Evolutionary conservation across 35 echinoderm and acorn worm species (phyloP), one percentile per base, ranked within the genome.

Genomic region (Heliocidaris erythrogramma): DNA sequence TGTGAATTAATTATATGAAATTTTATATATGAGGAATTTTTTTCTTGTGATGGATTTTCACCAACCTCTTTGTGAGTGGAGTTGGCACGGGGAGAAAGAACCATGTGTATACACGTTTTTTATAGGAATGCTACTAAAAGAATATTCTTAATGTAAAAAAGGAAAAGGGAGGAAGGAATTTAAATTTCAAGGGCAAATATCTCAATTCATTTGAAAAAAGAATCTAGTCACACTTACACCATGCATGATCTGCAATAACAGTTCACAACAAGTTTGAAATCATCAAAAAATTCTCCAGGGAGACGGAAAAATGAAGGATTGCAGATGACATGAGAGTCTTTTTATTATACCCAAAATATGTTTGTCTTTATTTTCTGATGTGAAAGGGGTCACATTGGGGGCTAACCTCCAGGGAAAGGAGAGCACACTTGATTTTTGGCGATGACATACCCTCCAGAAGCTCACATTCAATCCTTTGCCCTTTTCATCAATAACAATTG

Each of bases 301-400:
- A 78, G 65, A 27, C 65, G 18, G 7, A 78, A 78, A 78, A 21
- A 78, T 78, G 65, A 78, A 18, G 27, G 65, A 78, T 21, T 9
- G 65, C 65, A 78, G 65, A 78, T 78, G 65, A 78, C 65, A 78
- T 24, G 27, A 78, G 65, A 78, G 65, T 2, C 65, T 78, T 21
- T 78, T 78, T 78, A 78, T 78, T 78, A 78, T 78, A 78, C 17
- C 65, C 65, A 78, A 78, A 78, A 78, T 78, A n/a, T 78, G 65
- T 78, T 21, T 78, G 65, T 7, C 8, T n/a, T 78, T 78, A 78
- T 78, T 78, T 78, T 78, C 21, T 4, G 65, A 78, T 78, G 65
- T 78, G 65, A 78, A 78, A 78, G 65, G 65, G 65, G 65, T 78
- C 65, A 78, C 65, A 78, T 78, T 78, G 3, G 27, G 65, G 65